These are phyloP conservation scores for Diachrysia chrysitis DNA, from an alignment of 2,888 invertebrate genomes.

Conservation along the genomic window DNA sequence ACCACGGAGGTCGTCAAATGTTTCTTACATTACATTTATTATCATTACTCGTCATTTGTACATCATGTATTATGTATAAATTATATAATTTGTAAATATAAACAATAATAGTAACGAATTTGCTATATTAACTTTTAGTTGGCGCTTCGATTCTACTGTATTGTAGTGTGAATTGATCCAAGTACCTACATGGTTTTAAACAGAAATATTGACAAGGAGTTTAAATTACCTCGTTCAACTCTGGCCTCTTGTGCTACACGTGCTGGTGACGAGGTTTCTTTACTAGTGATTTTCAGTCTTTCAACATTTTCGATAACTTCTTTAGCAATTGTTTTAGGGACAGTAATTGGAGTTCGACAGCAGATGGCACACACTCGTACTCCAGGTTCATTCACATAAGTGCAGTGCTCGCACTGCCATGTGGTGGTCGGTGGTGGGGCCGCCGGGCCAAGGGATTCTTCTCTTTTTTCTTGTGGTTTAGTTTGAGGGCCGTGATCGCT, in stretches of 20 bases:
- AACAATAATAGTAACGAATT: too few relatives aligned
- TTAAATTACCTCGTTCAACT: slow-evolving; percentile 89
- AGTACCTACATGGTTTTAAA: background rate
- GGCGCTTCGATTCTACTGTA: too few relatives aligned
- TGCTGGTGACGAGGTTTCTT: slow-evolving; percentile 38
- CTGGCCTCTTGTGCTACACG: slow-evolving; percentile 66
- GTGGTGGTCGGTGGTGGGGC: slow-evolving; percentile 88
- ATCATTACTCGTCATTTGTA: too few relatives aligned
- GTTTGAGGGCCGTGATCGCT: slow-evolving; percentile 62
- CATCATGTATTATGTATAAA: too few relatives aligned
- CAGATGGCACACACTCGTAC: slow-evolving; percentile 95
- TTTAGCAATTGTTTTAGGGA: slow-evolving; percentile 67
- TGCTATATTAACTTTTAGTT: too few relatives aligned
- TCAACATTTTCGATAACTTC: slow-evolving; percentile 56
- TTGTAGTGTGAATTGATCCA: too few relatives aligned
- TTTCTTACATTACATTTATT: too few relatives aligned
- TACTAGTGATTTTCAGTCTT: slow-evolving; percentile 58
- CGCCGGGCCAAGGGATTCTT: slow-evolving; percentile 78
- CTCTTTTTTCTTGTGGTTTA: slow-evolving; percentile 58
- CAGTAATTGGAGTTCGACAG: slow-evolving; percentile 93
- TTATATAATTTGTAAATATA: too few relatives aligned
- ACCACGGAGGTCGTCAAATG: too few relatives aligned
- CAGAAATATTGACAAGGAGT: background rate
- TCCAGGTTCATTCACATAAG: slow-evolving; percentile 94
- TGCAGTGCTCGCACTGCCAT: slow-evolving; percentile 97